Base-by-base conservation (phyloP, 2,888 invertebrate genomes). In the Cephonodes hylas region DNA sequence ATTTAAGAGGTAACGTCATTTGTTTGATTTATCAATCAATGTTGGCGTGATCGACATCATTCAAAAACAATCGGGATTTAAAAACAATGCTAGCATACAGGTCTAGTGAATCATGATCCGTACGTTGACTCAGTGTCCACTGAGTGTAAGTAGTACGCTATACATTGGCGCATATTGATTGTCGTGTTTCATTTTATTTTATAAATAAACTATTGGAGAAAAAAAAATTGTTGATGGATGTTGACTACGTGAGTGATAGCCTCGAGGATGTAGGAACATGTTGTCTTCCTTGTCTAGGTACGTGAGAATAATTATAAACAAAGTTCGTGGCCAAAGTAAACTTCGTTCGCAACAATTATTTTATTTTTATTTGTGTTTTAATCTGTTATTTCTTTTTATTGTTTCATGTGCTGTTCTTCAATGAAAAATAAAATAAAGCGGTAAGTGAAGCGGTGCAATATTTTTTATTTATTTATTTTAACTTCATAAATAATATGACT, bases 201-300 rank as follows among this genome's bases (percentile, higher is more conserved):
- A 72, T 72, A 68, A 65, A 67, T 67, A 75, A 72, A 69, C 59
- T 23, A 57, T 61, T 62, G 53, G 60, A 66, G 63, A 65, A 68
- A 58, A 64, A 62, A 65, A 66, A 63, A 60, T 64, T 58, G 64
- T 70, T 64, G 61, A 90, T 90, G 89, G 88, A 88, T 74, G 74
- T 81, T 74, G 83, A 81, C 74, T 85, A 80, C 68, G 75, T 79
- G 75, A 89, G 88, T 72, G 85, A 88, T 65, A 89, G 91, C 74
- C 81, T 88, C 60, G 89, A 89, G 69, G 83, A 87, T 75, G 79
- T 91, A 76, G 84, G 85, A 75, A 86, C 83, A 70, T 91, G 91
- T 83, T 91, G 91, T 84, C 84, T 91, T 59, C 90, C 90, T 65
- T 91, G 91, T 73, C 67, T 89, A 71, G 84, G 90, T 86, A 83